Percentiles rank a stretch among this genome's conserved stretches.
These are phyloP conservation scores for Desmophyllum pertusum DNA, from an alignment of 92 coral and sea anemone genomes.

Conservation along the genomic window DNA sequence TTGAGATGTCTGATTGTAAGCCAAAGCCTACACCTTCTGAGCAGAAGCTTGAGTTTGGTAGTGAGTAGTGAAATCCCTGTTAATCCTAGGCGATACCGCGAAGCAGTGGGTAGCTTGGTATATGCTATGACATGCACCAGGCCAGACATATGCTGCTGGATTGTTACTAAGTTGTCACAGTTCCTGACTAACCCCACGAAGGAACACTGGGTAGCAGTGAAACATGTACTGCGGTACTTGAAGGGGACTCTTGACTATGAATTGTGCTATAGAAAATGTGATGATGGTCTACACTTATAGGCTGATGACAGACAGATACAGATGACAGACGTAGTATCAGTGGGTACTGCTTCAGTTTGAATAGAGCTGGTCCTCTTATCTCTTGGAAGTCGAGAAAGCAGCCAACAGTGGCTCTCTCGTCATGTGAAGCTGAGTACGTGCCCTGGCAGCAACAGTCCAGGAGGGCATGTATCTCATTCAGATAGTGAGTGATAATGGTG, in stretches of 20 bases:
- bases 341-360: slow-evolving; percentile 64
- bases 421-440: slow-evolving; percentile 35
- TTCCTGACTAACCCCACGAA: slow-evolving; percentile 21
- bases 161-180: slow-evolving; percentile 47
- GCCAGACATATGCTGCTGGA: slow-evolving; percentile 54
- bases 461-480: slow-evolving; percentile 47
- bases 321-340: slow-evolving; percentile 55
- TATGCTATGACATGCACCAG: slow-evolving; percentile 53
- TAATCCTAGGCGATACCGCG: slow-evolving; percentile 39
- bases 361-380: slow-evolving; percentile 45
- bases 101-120: slow-evolving; percentile 49
- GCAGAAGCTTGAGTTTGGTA: slow-evolving; percentile 48
- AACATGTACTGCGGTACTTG: neutral
- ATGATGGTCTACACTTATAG: slow-evolving; percentile 31
- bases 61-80: slow-evolving; percentile 39
- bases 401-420: slow-evolving; percentile 53
- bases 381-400: slow-evolving; percentile 55
- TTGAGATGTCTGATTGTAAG: slow-evolving; percentile 59
- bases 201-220: slow-evolving; percentile 6
- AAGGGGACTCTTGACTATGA: slow-evolving; percentile 43
- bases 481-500: neutral
- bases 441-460: slow-evolving; percentile 35
- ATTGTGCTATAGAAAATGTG: slow-evolving; percentile 29
- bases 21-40: slow-evolving; percentile 55
- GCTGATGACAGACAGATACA: slow-evolving; percentile 58